Percentiles rank a stretch among this genome's conserved stretches.
These are phyloP conservation scores for Resseliella maxima DNA, from an alignment of 2,888 invertebrate species.

Conservation along the genomic window DNA sequence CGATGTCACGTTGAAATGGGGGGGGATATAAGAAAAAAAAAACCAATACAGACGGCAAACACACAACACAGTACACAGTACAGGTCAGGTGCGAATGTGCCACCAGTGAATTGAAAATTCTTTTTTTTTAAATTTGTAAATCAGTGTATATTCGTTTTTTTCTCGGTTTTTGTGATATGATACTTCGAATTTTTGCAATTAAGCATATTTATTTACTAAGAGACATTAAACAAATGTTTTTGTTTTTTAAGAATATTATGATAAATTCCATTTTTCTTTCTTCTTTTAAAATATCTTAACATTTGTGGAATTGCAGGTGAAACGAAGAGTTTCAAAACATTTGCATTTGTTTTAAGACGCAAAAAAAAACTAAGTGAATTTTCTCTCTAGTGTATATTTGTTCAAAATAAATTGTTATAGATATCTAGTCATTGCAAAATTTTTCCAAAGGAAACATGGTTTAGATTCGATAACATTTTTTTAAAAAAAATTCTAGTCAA, in stretches of 20 bases:
- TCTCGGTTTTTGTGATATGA: slow-evolving; percentile 32
- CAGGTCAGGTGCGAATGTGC: background rate
- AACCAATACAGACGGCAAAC: too few relatives aligned
- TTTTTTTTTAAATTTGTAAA: too few relatives aligned
- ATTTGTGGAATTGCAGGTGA: background rate
- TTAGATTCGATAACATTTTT: background rate
- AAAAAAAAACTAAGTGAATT: too few relatives aligned
- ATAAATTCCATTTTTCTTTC: background rate
- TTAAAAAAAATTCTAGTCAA: background rate
- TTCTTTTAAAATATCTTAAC: background rate
- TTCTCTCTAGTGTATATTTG: background rate
- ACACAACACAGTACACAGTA: too few relatives aligned
- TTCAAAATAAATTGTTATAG: background rate
- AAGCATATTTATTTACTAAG: background rate
- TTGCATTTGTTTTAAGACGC: too few relatives aligned
- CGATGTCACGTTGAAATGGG: too few relatives aligned
- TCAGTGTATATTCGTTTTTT: background rate
- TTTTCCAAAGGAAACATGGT: background rate
- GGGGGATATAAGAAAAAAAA: too few relatives aligned
- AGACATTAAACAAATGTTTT: background rate
- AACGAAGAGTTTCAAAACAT: too few relatives aligned
- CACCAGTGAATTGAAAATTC: background rate
- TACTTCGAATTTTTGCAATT: background rate
- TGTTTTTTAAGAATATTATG: background rate
- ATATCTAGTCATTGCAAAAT: background rate